Evolutionary conservation across 2,113 vertebrate genomes (phyloP), one percentile per base, ranked within the genome.

Genomic region (Pachycephala philippinensis): DNA sequence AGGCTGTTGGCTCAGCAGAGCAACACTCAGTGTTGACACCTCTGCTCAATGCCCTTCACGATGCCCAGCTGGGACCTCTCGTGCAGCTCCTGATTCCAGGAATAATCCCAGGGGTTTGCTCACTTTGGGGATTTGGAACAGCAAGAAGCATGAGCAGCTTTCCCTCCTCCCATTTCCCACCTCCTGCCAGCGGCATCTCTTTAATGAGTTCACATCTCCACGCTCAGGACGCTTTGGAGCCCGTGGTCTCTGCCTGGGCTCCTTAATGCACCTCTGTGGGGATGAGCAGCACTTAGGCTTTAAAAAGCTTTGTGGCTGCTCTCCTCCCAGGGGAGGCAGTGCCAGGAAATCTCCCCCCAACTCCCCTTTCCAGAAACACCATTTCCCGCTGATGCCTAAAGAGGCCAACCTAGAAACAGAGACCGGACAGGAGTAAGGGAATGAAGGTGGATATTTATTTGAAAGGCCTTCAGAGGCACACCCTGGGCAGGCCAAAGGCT

Each of bases 211-310:
- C 83, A 40, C 42, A 78, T 92, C 82, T 78, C 71, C 72, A 84
- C 15, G 1, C 71, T 77, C 39, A 2, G 74, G 63, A 20, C 4
- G 6, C 24, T 4, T 24, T 9, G 39, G 70, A 92, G 93, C 88
- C 78, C 23, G 1, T 4, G 49, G 47, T n/a, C 81, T 53, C 49
- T 59, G 26, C 21, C 81, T 11, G 6, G 30, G 30, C 50, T 95
- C 49, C 40, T 87, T 94, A 95, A 97, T 95, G 91, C 84, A 93
- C 77, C 72, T 93, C 96, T 7, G 61, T 4, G 49, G 52, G 49
- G 69, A 65, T 16, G 61, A 77, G 30, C 37, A 94, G 92, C 95
- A 96, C 93, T 96, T 60, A 90, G 88, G 71, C 6, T 90, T 39
- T 74, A 56, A 94, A 84, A 88, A 52, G 92, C 77, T 91, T 31